Conservation (phyloP, 1,140 invertebrate species). For the Leucophenga varia region DNA sequence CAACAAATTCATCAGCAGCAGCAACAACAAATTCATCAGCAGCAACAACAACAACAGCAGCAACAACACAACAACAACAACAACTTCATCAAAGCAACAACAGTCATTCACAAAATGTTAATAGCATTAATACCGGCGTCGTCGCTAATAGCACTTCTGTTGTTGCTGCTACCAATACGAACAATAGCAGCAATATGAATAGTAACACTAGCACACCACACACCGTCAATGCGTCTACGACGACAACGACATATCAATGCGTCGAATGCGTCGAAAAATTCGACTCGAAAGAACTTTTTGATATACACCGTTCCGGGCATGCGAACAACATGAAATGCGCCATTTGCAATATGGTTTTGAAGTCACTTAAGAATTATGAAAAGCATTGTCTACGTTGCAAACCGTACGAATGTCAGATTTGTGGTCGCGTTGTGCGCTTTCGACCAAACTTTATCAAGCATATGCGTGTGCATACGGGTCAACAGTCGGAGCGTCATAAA, state of each 20-base stretch:
- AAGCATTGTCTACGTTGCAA: constrained; percentile 55
- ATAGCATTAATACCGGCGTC: constrained; percentile 2
- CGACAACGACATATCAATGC: constrained; percentile 43
- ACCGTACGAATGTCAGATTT: constrained; percentile 55
- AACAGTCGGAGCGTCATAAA: constrained; percentile 53
- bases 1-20: constrained; percentile 15
- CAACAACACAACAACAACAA: constrained; percentile 14
- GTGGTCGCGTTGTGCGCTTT: constrained; percentile 50
- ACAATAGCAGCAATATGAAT: no score
- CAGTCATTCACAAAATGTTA: constrained; percentile 3
- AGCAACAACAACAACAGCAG: constrained; percentile 10
- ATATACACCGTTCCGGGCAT: constrained; percentile 52
- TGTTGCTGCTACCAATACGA: background rate
- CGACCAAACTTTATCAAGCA: constrained; percentile 54
- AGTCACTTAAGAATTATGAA: constrained; percentile 52
- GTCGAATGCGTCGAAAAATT: constrained; percentile 51
- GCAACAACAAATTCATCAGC: constrained; percentile 10
- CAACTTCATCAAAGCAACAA: constrained; percentile 7
- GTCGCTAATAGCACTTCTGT: background rate
- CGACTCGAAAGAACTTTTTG: constrained; percentile 49
- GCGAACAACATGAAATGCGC: constrained; percentile 55
- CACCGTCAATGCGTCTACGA: background rate
- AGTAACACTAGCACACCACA: constrained; percentile 6
- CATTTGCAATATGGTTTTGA: constrained; percentile 54
- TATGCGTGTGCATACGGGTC: constrained; percentile 51